Percentiles rank a stretch among this genome's conserved stretches.
Conservation (phyloP, 2,113 vertebrate species). For the Phasianus colchicus region DNA sequence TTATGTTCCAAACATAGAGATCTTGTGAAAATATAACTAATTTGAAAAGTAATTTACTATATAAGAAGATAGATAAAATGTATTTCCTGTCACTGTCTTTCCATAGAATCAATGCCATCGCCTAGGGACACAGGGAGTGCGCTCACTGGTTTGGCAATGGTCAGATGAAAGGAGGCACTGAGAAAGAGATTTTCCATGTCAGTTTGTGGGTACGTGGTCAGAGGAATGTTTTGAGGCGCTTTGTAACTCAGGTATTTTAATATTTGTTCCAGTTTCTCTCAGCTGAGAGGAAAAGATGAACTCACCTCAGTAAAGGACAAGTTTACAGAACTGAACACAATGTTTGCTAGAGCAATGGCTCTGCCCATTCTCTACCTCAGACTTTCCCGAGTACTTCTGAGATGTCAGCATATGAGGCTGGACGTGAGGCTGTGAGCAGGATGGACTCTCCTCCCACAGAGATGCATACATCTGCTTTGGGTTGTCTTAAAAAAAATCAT, state of each 20-base stretch:
- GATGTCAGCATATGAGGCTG: background rate
- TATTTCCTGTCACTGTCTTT: background rate
- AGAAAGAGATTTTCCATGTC: background rate
- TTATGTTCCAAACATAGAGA: background rate
- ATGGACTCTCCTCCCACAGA: background rate
- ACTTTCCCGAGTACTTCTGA: background rate
- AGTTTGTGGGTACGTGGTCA: background rate
- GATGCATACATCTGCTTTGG: background rate
- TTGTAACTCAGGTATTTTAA: background rate
- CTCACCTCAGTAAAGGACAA: background rate
- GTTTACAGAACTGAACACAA: background rate
- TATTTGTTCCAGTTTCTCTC: background rate
- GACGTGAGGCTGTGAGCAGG: background rate
- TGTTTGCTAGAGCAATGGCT: background rate
- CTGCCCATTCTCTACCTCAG: background rate
- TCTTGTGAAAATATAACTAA: background rate
- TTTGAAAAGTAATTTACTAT: background rate
- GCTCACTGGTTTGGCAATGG: background rate
- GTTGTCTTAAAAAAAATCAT: background rate
- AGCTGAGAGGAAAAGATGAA: background rate
- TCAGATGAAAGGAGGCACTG: background rate
- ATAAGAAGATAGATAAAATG: background rate
- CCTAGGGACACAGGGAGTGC: background rate
- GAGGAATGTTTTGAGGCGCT: background rate
- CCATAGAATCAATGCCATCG: background rate